These are phyloP conservation scores for Ceryle rudis DNA, from an alignment of 2,797 vertebrate species.

Conservation along the genomic window DNA sequence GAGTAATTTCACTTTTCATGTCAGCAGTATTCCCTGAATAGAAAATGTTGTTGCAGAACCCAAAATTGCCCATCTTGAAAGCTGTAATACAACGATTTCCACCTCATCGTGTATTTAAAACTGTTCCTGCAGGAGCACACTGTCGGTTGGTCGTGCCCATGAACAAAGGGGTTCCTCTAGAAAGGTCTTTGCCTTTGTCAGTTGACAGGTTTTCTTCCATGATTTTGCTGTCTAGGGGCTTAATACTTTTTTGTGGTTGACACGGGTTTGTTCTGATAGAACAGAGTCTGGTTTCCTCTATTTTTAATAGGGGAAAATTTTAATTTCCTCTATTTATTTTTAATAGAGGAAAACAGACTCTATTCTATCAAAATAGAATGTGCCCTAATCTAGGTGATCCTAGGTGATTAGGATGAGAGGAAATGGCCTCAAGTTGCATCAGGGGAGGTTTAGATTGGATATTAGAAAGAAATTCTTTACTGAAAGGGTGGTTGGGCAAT, in stretches of 20 bases:
- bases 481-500: too few relatives aligned
- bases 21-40: slow-evolving; percentile 71
- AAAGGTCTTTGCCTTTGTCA: background rate
- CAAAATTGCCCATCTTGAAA: slow-evolving; percentile 6
- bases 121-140: background rate
- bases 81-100: background rate
- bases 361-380: too few relatives aligned
- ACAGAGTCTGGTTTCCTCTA: background rate
- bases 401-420: too few relatives aligned
- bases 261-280: background rate
- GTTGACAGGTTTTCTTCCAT: background rate
- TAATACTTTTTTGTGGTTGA: background rate
- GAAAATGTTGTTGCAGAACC: slow-evolving; percentile 56
- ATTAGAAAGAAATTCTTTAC: too few relatives aligned
- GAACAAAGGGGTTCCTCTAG: slow-evolving; percentile 21
- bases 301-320: background rate
- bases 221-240: background rate
- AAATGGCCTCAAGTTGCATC: too few relatives aligned
- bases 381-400: too few relatives aligned
- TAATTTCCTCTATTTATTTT: too few relatives aligned
- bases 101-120: slow-evolving; percentile 21
- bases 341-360: too few relatives aligned
- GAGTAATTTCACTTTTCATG: slow-evolving; percentile 67
- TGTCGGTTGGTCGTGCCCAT: background rate
- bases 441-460: too few relatives aligned